Conservation (phyloP, 1,140 invertebrate species). For the Heliconius hewitsoni region DNA sequence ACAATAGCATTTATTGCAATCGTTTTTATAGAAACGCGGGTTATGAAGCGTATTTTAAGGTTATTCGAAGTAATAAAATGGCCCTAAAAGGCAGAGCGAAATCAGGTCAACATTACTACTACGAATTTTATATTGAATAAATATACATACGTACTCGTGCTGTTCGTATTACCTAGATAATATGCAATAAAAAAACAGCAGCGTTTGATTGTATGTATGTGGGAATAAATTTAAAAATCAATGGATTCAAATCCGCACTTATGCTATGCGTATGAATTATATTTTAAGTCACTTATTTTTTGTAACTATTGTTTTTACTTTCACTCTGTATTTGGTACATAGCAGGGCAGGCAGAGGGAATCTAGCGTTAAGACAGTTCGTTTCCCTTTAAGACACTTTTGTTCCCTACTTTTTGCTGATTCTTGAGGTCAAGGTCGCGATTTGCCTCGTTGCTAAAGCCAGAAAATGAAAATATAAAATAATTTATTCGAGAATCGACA, state of each 20-base stretch:
- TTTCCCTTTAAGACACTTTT: no score
- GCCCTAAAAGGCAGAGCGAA: conserved; percentile 21
- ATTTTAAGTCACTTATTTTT: neutral
- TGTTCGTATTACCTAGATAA: neutral
- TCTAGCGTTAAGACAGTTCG: no score
- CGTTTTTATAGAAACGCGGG: conserved; percentile 10
- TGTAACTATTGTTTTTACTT: neutral
- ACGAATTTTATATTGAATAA: neutral
- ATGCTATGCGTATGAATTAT: neutral
- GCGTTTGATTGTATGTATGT: no score
- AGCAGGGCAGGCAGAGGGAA: no score
- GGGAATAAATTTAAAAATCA: no score
- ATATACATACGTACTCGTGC: neutral
- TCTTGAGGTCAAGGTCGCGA: no score
- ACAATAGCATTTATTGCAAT: conserved; percentile 14
- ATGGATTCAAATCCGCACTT: no score
- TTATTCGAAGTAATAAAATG: conserved; percentile 11
- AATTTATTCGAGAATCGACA: no score
- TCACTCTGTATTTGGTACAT: no score
- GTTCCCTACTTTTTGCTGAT: fast-evolving
- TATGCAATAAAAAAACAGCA: no score
- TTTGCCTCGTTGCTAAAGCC: no score
- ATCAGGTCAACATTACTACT: conserved; percentile 1
- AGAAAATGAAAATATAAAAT: no score
- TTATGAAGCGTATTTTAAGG: conserved; percentile 12